Evolutionary conservation across 2,888 invertebrate species (phyloP).

Genomic region (Salticus scenicus): DNA sequence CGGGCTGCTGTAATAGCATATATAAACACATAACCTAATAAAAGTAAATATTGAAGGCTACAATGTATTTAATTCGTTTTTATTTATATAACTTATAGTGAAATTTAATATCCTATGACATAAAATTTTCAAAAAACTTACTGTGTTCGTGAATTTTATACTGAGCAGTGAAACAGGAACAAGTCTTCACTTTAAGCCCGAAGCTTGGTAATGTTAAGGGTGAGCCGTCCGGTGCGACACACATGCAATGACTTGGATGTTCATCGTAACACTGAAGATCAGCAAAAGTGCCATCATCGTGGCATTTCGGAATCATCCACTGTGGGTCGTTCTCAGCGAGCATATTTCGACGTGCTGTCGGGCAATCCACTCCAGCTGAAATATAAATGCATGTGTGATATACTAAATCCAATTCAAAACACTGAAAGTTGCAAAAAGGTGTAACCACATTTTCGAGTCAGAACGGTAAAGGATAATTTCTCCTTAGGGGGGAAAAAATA

Average conservation of each 20-base stretch:
- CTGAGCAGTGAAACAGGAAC: conserved; percentile 28
- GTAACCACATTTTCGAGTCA: no score
- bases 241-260: conserved; percentile 30
- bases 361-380: conserved; percentile 54
- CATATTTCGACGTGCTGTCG: conserved; percentile 34
- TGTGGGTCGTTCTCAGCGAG: conserved; percentile 7
- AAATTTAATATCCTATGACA: no score
- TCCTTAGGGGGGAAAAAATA: no score
- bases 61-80: no score
- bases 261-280: conserved; percentile 44
- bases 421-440: no score
- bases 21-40: no score
- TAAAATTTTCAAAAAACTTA: not conserved
- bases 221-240: conserved; percentile 38
- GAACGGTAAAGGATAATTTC: no score
- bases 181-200: conserved; percentile 36
- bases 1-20: no score
- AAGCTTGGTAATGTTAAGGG: conserved; percentile 44
- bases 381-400: no score
- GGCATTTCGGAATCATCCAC: conserved; percentile 53
- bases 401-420: no score
- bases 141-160: conserved; percentile 25
- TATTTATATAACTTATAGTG: no score
- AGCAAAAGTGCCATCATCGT: conserved; percentile 33
- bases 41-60: no score